Evolutionary conservation across 2,797 vertebrate species (phyloP), one percentile per base, ranked within the genome.

Genomic region (Florisuga fusca): DNA sequence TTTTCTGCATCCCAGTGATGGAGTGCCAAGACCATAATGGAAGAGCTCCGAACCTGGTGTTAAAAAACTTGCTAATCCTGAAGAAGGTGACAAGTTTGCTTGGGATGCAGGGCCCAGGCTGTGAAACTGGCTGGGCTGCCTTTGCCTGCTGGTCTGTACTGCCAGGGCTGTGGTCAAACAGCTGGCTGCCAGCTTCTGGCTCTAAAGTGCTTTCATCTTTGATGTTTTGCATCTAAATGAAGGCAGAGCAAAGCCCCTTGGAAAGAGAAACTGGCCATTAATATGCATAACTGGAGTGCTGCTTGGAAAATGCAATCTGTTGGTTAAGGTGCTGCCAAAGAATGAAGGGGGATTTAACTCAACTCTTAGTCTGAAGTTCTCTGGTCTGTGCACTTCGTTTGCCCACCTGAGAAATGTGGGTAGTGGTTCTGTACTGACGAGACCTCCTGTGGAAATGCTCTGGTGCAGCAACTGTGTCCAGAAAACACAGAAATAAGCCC

Each of bases 201-300:
- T 11, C 55, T 13, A 4, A 3, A 8, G 59, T 17, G 77, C 68
- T 94, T 93, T 90, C 76, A 33, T 74, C 81, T 79, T 31, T 7
- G 48, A 1, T 62, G 33, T 6, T 74, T 4, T 71, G 41, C 45
- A 6, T 12, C 50, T 58, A 46, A 68, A 18, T 53, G 79, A 46
- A 75, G 87, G 78, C 76, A 87, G 58, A 94, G 94, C 78, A 58
- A 43, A 73, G 61, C 50, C 64, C 76, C 72, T 80, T 38, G 34
- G 68, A 29, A 72, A 48, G 5, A 51, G 34, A 11, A 31, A 45
- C 27, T 16, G 54, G 38, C 61, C 43, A 11, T 89, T 75, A 66
- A 64, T 25, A 10, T 51, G 76, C 38, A 6, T 5, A 22, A 10
- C 51, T 66, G 69, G 58, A 34, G 8, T 0, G 0, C 29, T 33